Evolutionary conservation across 2,113 vertebrate species (phyloP).

Genomic region (Hiodon tergisus): DNA sequence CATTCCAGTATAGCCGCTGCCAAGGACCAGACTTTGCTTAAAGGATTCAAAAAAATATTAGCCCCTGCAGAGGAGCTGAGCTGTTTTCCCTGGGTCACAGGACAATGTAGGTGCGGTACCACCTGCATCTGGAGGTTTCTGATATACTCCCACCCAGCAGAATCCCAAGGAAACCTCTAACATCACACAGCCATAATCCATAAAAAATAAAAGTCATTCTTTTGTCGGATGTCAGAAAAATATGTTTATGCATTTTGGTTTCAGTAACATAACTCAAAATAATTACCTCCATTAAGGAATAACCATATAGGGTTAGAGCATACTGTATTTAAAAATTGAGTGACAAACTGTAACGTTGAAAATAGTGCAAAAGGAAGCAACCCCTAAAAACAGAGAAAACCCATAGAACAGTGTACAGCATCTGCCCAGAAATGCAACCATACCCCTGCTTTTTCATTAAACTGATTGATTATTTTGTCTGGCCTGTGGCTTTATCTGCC

Average conservation of each 20-base stretch:
- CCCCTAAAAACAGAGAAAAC: neutral
- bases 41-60: no score
- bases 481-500: conserved; percentile 2
- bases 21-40: no score
- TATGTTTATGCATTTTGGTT: neutral
- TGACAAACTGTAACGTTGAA: neutral
- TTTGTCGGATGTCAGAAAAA: neutral
- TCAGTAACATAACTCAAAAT: conserved; percentile 14
- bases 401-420: neutral
- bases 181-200: neutral
- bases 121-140: neutral
- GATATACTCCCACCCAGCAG: neutral
- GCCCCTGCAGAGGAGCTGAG: no score
- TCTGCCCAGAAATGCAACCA: neutral
- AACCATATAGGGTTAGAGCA: neutral
- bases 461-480: conserved; percentile 10
- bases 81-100: no score
- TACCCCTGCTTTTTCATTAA: neutral
- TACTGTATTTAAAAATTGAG: conserved; percentile 4
- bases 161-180: neutral
- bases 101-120: neutral
- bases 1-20: no score
- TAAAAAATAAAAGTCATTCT: neutral
- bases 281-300: neutral
- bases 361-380: neutral